These are phyloP conservation scores for Riptortus pedestris DNA, from an alignment of 1,140 invertebrate genomes.

Conservation along the genomic window DNA sequence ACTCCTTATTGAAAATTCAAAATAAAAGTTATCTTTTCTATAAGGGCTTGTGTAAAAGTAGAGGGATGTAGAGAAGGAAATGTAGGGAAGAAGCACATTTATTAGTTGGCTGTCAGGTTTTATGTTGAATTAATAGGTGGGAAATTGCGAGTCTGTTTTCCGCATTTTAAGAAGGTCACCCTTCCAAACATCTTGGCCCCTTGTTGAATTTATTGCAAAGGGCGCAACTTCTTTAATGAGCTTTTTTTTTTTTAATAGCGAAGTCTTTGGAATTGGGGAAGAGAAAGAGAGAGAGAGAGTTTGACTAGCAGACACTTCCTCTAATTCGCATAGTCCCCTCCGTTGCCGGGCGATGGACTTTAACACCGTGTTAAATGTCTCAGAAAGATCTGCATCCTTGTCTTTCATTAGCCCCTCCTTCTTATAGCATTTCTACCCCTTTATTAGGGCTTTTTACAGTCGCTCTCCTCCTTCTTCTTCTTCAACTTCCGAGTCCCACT, in stretches of 20 bases:
- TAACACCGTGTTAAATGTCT: slow-evolving; percentile 27
- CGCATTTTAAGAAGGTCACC: background rate
- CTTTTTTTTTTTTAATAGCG: slow-evolving; percentile 9
- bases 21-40: too few species aligned
- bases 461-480: too few species aligned
- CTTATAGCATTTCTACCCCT: background rate
- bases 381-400: slow-evolving; percentile 26
- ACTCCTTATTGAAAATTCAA: too few species aligned
- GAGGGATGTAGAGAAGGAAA: background rate
- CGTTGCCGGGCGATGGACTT: background rate
- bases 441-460: slow-evolving; percentile 1
- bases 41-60: background rate
- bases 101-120: slow-evolving; percentile 1
- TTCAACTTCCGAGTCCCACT: too few species aligned
- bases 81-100: background rate
- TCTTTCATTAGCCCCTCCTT: background rate
- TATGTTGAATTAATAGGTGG: slow-evolving; percentile 6
- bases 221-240: slow-evolving; percentile 3
- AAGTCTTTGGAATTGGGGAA: too few species aligned
- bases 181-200: too few species aligned
- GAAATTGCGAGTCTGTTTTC: background rate
- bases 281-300: too few species aligned
- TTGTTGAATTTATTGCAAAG: slow-evolving; percentile 1
- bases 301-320: too few species aligned
- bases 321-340: background rate